These are phyloP conservation scores for Gopherus evgoodei DNA, from an alignment of 2,113 vertebrate genomes.

Conservation along the genomic window DNA sequence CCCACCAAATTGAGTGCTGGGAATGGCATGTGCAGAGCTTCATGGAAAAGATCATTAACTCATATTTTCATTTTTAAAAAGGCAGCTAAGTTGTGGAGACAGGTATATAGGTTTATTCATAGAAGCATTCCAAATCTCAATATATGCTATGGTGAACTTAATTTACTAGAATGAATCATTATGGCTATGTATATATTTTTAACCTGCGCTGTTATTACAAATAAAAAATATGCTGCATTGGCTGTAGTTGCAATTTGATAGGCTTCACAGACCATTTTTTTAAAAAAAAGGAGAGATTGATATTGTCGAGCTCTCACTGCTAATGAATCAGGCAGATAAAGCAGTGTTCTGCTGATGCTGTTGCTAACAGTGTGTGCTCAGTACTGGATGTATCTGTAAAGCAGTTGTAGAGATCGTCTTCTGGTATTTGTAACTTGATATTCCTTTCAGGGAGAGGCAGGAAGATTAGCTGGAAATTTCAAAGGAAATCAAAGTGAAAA, in stretches of 20 bases:
- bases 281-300: background rate
- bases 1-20: background rate
- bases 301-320: background rate
- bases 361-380: background rate
- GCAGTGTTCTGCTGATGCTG: constrained; percentile 7
- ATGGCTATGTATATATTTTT: constrained; percentile 13
- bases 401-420: background rate
- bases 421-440: constrained; percentile 23
- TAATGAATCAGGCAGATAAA: background rate
- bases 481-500: constrained; percentile 7
- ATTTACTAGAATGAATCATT: background rate
- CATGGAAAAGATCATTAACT: background rate
- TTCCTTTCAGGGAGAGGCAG: background rate
- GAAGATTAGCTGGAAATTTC: background rate
- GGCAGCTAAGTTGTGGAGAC: background rate
- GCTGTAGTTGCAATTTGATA: background rate
- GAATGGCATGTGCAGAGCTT: background rate
- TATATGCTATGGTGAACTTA: constrained; percentile 1
- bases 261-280: background rate
- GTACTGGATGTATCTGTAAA: background rate
- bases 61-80: background rate
- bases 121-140: constrained; percentile 31
- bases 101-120: constrained; percentile 25
- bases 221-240: constrained; percentile 10
- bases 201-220: background rate